A percentile compares a stretch with the other conserved stretches of the same genome.
phyloP scores from a whole-genome alignment of 2,797 vertebrate genomes.

The Onychomys arenicola region DNA sequence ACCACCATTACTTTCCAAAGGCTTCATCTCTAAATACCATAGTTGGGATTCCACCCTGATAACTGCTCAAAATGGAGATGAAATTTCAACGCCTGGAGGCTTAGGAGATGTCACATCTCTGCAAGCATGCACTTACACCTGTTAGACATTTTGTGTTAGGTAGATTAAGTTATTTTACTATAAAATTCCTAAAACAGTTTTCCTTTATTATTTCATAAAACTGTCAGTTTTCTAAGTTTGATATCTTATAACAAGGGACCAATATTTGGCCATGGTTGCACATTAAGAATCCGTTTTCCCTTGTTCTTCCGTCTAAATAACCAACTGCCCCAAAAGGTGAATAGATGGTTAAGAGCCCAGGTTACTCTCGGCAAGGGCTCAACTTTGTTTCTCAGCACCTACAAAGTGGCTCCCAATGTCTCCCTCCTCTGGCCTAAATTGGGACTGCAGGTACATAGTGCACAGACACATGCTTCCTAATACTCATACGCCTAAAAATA shows the following conservation, averaged over 20 bases:
- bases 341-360: neutral
- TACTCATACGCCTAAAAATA: neutral
- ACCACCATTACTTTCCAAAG: neutral
- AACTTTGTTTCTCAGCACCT: neutral
- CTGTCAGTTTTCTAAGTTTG: neutral
- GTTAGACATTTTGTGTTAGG: neutral
- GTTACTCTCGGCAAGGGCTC: neutral
- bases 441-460: neutral
- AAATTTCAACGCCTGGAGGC: neutral
- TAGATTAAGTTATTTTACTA: neutral
- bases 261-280: neutral
- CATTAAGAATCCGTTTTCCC: constrained; percentile 21
- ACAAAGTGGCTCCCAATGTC: neutral
- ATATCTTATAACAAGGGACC: neutral
- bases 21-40: neutral
- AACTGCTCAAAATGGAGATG: neutral
- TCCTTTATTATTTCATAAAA: neutral
- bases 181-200: neutral
- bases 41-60: neutral
- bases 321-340: neutral
- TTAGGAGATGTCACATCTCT: neutral
- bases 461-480: neutral
- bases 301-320: neutral
- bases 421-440: neutral
- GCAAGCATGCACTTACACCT: neutral